Conservation (phyloP, 2,888 invertebrate genomes). For the Chrysomela aeneicollis region DNA sequence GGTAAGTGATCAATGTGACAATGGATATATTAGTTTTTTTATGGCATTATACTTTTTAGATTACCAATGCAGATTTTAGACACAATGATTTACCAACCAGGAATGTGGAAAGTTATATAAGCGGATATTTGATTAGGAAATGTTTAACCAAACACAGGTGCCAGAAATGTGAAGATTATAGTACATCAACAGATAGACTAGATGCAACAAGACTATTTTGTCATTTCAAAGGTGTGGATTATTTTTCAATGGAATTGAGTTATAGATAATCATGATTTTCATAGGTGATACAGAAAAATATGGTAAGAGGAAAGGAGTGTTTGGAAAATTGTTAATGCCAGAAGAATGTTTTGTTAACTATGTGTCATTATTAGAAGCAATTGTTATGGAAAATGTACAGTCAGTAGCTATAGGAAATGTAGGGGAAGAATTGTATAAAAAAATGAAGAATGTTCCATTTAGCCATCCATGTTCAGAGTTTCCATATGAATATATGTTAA, state of each 20-base stretch:
- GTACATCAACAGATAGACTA: neutral
- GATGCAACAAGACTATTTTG: conserved; percentile 11
- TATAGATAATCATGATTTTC: neutral
- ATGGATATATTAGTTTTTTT: too few species aligned
- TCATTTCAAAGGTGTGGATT: conserved; percentile 12
- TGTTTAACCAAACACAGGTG: neutral
- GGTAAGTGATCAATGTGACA: neutral
- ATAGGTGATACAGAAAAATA: conserved; percentile 16
- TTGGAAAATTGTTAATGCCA: conserved; percentile 16
- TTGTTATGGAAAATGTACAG: neutral
- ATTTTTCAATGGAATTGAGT: neutral
- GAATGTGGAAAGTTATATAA: conserved; percentile 17
- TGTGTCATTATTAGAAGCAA: neutral
- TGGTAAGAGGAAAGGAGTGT: conserved; percentile 2
- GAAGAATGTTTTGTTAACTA: neutral
- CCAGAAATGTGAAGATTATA: conserved; percentile 4
- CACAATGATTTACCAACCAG: too few species aligned
- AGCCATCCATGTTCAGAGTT: conserved; percentile 7
- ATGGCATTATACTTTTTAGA: neutral
- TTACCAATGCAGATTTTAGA: conserved; percentile 8
- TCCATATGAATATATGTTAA: conserved; percentile 13
- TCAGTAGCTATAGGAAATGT: conserved; percentile 5
- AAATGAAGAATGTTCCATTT: neutral
- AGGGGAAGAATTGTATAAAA: neutral
- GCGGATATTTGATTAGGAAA: conserved; percentile 13